Percentiles rank a stretch among this genome's conserved stretches.
phyloP scores from a whole-genome alignment of 2,888 invertebrate species.

The Anthophora plumipes region DNA sequence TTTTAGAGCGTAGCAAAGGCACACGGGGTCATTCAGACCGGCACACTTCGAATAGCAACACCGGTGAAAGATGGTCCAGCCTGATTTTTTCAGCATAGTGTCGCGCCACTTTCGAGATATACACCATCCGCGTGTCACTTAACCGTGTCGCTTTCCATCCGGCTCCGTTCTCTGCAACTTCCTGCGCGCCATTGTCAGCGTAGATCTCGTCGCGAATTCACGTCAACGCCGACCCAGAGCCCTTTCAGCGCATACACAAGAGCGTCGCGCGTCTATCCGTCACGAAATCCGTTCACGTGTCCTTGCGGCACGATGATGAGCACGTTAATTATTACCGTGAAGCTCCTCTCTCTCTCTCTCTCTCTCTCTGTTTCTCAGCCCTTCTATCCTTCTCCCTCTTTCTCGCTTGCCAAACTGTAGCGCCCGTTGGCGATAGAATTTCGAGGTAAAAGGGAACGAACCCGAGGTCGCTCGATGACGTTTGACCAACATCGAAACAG shows the following conservation, averaged over 20 bases:
- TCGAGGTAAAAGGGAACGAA: constrained; percentile 59
- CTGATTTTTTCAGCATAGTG: not conserved
- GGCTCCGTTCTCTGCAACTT: not conserved
- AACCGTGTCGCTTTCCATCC: constrained; percentile 3
- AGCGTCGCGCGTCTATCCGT: constrained; percentile 58
- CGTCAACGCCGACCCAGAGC: constrained; percentile 49
- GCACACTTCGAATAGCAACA: not conserved
- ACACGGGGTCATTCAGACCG: not conserved
- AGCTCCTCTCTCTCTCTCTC: constrained; percentile 39
- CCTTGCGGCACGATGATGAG: constrained; percentile 69
- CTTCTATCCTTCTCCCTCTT: constrained; percentile 4
- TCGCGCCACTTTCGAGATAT: not conserved
- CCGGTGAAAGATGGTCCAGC: not conserved
- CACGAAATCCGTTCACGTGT: constrained; percentile 70
- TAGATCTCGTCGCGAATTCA: constrained; percentile 28
- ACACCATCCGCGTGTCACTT: not conserved
- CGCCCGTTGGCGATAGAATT: constrained; percentile 44
- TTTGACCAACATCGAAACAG: constrained; percentile 43
- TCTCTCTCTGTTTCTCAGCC: constrained; percentile 40
- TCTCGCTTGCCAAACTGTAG: constrained; percentile 35
- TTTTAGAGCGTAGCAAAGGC: too few relatives aligned
- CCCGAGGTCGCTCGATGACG: constrained; percentile 68
- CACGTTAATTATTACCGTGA: constrained; percentile 75
- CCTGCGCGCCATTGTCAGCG: constrained; percentile 36
- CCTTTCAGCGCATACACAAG: constrained; percentile 59